A percentile compares a stretch with the other conserved stretches of the same genome.
phyloP scores from a whole-genome alignment of 2,888 invertebrate genomes.

The Chorisops tibialis region DNA sequence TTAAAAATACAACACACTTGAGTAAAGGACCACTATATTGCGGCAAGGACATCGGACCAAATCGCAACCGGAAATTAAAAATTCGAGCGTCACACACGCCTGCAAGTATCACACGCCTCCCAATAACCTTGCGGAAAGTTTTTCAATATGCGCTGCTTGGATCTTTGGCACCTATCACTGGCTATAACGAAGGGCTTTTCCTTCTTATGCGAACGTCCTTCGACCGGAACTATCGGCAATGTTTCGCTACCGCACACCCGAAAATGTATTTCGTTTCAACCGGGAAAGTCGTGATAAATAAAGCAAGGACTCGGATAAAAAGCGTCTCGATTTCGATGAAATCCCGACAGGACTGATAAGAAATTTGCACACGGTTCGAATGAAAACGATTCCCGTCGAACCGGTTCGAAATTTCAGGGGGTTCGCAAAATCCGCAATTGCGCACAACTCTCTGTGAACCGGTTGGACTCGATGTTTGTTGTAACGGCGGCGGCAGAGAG shows the following conservation, averaged over 20 bases:
- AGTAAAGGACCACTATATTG: too few species aligned
- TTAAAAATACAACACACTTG: too few species aligned
- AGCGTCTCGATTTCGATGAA: constrained; percentile 23
- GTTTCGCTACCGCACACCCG: too few species aligned
- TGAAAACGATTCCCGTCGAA: neutral
- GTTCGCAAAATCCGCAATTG: neutral
- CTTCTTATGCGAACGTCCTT: too few species aligned
- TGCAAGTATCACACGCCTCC: neutral
- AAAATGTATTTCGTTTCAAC: too few species aligned
- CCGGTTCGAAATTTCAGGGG: neutral
- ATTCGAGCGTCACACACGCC: constrained; percentile 11
- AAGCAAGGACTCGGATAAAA: too few species aligned
- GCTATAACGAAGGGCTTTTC: too few species aligned
- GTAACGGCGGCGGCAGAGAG: constrained; percentile 1
- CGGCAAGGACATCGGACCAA: constrained; percentile 3
- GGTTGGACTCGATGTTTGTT: constrained; percentile 8
- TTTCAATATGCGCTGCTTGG: neutral
- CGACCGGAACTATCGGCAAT: too few species aligned
- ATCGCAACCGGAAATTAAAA: constrained; percentile 17
- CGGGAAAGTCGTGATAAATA: too few species aligned
- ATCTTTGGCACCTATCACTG: too few species aligned
- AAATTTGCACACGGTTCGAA: neutral
- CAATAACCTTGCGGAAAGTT: neutral
- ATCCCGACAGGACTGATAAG: constrained; percentile 21
- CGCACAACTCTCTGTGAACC: constrained; percentile 15